A percentile compares a stretch with the other conserved stretches of the same genome.
These are phyloP conservation scores for Saxicola maurus DNA, from an alignment of 2,797 vertebrate genomes.

Conservation along the genomic window DNA sequence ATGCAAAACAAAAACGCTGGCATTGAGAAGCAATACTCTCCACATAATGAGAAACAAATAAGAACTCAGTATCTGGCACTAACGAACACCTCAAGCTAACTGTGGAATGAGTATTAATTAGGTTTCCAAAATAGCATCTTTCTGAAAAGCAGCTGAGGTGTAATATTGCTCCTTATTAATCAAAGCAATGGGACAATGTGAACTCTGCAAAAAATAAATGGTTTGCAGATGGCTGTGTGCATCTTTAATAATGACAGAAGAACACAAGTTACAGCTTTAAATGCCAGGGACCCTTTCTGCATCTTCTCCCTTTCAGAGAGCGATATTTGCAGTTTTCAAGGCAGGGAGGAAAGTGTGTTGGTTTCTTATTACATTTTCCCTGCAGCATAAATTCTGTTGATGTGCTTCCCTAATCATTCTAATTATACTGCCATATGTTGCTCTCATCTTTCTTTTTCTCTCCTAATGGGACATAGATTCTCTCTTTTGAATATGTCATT, in stretches of 20 bases:
- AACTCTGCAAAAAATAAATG: constrained; percentile 54
- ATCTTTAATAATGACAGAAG: constrained; percentile 54
- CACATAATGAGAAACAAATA: constrained; percentile 51
- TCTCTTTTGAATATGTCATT: constrained; percentile 66
- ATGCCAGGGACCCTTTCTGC: constrained; percentile 60
- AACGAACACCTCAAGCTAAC: constrained; percentile 52
- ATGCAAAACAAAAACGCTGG: constrained; percentile 14
- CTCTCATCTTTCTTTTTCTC: constrained; percentile 62
- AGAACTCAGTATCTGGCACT: constrained; percentile 45
- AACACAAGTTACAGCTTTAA: constrained; percentile 65
- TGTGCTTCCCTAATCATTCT: constrained; percentile 59
- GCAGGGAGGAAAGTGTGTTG: constrained; percentile 38
- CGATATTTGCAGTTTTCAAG: constrained; percentile 58
- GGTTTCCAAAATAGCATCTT: constrained; percentile 55
- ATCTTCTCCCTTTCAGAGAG: constrained; percentile 39
- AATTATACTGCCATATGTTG: constrained; percentile 71
- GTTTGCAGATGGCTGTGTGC: constrained; percentile 58
- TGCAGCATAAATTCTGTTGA: constrained; percentile 54
- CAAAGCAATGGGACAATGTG: constrained; percentile 48
- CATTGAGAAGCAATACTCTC: constrained; percentile 34
- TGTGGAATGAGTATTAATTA: constrained; percentile 52
- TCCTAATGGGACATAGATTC: constrained; percentile 62
- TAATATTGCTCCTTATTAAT: constrained; percentile 54
- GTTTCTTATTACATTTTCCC: constrained; percentile 67
- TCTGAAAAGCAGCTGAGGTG: constrained; percentile 54